These are phyloP conservation scores for Iguana delicatissima DNA, from an alignment of 2,797 vertebrate species.

Conservation along the genomic window DNA sequence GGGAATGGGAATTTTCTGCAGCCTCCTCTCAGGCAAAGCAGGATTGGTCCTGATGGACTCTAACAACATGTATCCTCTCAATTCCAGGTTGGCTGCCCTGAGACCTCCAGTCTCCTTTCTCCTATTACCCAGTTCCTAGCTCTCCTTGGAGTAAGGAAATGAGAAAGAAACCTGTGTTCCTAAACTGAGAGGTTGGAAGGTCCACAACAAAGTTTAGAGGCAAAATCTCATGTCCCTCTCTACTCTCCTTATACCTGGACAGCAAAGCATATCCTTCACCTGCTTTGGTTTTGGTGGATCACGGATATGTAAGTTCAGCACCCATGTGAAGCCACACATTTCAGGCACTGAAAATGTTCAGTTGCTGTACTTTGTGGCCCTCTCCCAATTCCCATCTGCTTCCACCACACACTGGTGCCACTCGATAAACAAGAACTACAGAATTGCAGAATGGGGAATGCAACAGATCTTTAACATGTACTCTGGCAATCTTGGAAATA, in stretches of 20 bases:
- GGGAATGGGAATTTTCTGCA: neutral
- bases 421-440: too few species aligned
- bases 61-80: too few species aligned
- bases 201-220: too few species aligned
- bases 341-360: too few species aligned
- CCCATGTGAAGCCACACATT: too few species aligned
- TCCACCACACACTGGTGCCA: neutral
- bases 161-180: too few species aligned
- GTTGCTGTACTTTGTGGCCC: neutral
- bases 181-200: too few species aligned
- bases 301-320: rapidly evolving
- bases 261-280: too few species aligned
- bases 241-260: neutral
- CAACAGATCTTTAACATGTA: neutral
- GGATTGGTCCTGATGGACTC: too few species aligned
- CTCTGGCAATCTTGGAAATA: neutral
- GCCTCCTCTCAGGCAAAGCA: neutral
- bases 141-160: neutral
- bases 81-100: neutral
- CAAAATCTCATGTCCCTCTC: neutral
- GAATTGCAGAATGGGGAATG: neutral
- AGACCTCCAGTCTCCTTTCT: neutral
- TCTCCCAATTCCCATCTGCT: neutral
- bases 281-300: neutral
- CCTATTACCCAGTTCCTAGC: neutral